Percentiles rank a stretch among this genome's conserved stretches.
These are phyloP conservation scores for Gymnothorax javanicus DNA, from an alignment of 2,797 vertebrate genomes.

Conservation along the genomic window DNA sequence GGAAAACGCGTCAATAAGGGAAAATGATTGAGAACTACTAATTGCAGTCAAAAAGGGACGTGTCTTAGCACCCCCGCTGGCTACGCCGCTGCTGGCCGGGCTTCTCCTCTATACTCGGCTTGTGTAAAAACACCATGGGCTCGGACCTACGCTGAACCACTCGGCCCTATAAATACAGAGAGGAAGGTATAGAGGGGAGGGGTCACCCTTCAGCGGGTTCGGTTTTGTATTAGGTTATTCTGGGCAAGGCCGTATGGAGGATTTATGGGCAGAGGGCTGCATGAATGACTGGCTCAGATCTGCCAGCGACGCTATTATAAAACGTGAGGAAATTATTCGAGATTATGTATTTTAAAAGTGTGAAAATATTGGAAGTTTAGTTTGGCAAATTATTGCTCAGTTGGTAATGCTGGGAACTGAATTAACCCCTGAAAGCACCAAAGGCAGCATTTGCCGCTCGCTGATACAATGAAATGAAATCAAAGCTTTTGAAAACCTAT, in stretches of 20 bases:
- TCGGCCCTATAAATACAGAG: background rate
- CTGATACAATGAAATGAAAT: no score
- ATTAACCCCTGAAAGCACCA: background rate
- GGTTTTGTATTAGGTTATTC: no score
- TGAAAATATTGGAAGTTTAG: background rate
- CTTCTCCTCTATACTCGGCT: background rate
- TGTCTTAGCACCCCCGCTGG: no score
- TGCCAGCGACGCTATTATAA: background rate
- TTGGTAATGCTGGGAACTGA: background rate
- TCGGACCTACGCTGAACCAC: background rate
- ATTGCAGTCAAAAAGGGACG: no score
- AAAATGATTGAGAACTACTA: no score
- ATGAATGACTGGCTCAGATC: background rate
- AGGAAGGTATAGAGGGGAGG: background rate
- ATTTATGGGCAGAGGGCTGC: background rate
- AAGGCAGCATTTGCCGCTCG: no score
- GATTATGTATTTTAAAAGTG: background rate
- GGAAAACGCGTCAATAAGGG: no score
- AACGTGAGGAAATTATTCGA: background rate
- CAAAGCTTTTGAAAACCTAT: no score
- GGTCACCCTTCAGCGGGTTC: background rate
- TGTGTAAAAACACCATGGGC: background rate
- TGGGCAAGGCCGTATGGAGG: no score
- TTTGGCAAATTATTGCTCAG: background rate
- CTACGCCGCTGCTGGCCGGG: background rate